phyloP scores from a whole-genome alignment of 1,140 invertebrate genomes.

The Eufriesea mexicana region DNA sequence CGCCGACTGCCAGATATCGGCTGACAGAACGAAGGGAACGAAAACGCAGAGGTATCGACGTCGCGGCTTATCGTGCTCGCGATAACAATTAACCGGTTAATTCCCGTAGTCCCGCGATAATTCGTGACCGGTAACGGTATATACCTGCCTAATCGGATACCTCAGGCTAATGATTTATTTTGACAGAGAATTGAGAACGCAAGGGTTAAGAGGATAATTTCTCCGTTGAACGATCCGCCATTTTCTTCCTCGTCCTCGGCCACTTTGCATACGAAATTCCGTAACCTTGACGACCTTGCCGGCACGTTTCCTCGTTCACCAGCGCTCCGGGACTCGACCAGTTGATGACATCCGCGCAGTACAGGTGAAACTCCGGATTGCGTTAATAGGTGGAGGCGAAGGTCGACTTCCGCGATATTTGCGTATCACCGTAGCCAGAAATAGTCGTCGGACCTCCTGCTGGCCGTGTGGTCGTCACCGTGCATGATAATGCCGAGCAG shows the following conservation, averaged over 20 bases:
- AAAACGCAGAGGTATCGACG: background rate
- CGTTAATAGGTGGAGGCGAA: background rate
- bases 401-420: background rate
- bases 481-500: background rate
- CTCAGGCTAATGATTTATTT: background rate
- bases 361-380: background rate
- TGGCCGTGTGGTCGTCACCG: background rate
- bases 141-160: background rate
- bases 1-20: conserved; percentile 32
- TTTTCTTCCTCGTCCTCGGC: too few relatives aligned
- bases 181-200: too few relatives aligned
- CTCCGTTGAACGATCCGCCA: too few relatives aligned
- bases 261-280: too few relatives aligned
- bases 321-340: too few relatives aligned
- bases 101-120: background rate
- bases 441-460: background rate
- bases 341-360: too few relatives aligned
- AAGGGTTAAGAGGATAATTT: background rate
- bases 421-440: background rate
- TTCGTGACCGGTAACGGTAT: background rate
- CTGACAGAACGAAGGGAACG: conserved; percentile 11
- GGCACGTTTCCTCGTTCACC: too few relatives aligned
- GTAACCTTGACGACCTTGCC: too few relatives aligned
- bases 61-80: background rate
- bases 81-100: conserved; percentile 46